These are phyloP conservation scores for Coptodon bakossiorum DNA, from an alignment of 2,113 vertebrate species.

Conservation along the genomic window DNA sequence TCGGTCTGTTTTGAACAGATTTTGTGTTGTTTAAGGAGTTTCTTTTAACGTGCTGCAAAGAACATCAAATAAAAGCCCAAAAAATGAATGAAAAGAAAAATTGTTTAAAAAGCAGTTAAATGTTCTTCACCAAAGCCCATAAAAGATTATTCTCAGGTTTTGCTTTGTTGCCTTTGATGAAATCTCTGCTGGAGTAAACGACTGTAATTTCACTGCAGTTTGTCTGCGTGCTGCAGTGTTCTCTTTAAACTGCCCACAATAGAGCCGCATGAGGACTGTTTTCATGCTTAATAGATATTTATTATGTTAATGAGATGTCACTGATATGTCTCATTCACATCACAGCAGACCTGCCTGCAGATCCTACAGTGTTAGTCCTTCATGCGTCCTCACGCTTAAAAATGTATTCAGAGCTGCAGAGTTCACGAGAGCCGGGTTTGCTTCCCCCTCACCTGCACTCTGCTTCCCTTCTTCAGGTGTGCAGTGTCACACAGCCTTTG, in stretches of 20 bases:
- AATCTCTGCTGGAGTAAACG: neutral
- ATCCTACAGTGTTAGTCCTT: neutral
- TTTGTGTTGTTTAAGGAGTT: neutral
- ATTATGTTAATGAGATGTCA: neutral
- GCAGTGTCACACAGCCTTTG: neutral
- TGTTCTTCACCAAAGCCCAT: neutral
- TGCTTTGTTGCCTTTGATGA: neutral
- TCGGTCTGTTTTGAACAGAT: neutral
- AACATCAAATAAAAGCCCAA: neutral
- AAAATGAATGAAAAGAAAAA: neutral
- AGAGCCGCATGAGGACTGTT: fast-evolving
- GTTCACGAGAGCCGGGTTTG: neutral
- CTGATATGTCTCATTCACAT: neutral
- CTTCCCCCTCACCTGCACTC: neutral
- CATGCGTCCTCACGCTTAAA: neutral
- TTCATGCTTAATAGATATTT: neutral
- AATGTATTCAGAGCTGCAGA: neutral
- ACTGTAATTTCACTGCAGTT: neutral
- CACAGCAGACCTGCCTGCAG: neutral
- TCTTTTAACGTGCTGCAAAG: neutral
- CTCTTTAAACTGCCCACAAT: neutral
- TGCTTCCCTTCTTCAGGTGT: neutral
- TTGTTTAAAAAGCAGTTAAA: neutral
- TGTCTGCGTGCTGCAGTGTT: neutral
- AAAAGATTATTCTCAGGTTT: neutral